Conservation (phyloP, 1,140 invertebrate genomes). For the Eciton burchellii region DNA sequence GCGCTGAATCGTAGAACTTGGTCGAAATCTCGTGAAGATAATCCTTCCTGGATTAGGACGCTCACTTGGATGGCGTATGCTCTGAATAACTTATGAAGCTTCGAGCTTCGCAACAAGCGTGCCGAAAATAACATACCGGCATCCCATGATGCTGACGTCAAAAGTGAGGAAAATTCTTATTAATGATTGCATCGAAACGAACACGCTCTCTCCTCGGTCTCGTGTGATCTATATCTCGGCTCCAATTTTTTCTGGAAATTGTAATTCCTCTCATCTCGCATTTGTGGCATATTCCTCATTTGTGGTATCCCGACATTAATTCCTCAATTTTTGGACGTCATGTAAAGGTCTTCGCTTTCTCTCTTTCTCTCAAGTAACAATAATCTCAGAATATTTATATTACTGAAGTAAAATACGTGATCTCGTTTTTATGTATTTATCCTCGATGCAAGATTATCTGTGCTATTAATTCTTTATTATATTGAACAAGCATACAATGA, state of each 20-base stretch:
- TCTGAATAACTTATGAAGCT: slow-evolving; percentile 21
- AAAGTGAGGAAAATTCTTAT: slow-evolving; percentile 53
- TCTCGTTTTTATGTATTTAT: no score
- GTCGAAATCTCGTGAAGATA: slow-evolving; percentile 9
- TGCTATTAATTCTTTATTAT: no score
- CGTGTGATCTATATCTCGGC: slow-evolving; percentile 76
- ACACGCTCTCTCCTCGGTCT: slow-evolving; percentile 12
- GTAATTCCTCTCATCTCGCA: not conserved
- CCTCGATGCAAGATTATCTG: no score
- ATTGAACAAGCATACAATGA: no score
- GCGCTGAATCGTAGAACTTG: not conserved
- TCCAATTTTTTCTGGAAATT: slow-evolving; percentile 71
- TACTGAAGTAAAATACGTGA: no score
- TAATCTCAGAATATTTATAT: no score
- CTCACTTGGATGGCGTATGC: not conserved
- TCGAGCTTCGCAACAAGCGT: not conserved
- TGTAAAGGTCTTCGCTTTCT: no score
- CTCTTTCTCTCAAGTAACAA: no score
- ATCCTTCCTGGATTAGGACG: not conserved
- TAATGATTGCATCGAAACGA: no score
- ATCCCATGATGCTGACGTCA: slow-evolving; percentile 53
- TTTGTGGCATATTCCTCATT: not conserved
- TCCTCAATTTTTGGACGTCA: no score
- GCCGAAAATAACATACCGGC: not conserved
- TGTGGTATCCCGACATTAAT: not conserved